Evolutionary conservation across 2,888 invertebrate species (phyloP).

Genomic region (Serripes groenlandicus): DNA sequence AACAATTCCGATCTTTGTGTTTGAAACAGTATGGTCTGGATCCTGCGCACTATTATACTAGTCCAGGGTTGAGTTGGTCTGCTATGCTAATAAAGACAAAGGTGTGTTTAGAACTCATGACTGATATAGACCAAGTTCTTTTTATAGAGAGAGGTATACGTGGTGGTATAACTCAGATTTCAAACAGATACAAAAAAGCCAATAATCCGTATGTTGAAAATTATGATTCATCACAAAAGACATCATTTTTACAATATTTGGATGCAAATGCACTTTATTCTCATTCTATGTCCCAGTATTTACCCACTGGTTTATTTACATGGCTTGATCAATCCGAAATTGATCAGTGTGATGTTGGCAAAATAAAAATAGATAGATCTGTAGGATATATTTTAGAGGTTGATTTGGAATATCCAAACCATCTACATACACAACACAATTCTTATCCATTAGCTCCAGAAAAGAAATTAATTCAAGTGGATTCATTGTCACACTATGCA

Average conservation of each 20-base stretch:
- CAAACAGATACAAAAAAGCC: slow-evolving; percentile 7
- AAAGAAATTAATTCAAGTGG: not conserved
- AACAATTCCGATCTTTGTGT: slow-evolving; percentile 35
- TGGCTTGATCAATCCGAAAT: slow-evolving; percentile 58
- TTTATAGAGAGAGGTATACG: slow-evolving; percentile 22
- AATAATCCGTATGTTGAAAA: slow-evolving; percentile 34
- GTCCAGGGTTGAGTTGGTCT: slow-evolving; percentile 72
- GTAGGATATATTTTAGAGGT: slow-evolving; percentile 38
- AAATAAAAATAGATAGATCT: slow-evolving; percentile 1
- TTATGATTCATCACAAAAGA: slow-evolving; percentile 55
- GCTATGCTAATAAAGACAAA: slow-evolving; percentile 32
- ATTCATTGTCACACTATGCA: slow-evolving; percentile 23
- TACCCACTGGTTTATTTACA: slow-evolving; percentile 58
- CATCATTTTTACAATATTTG: slow-evolving; percentile 47
- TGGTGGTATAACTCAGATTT: slow-evolving; percentile 48
- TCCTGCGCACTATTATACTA: slow-evolving; percentile 77
- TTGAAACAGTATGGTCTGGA: slow-evolving; percentile 68
- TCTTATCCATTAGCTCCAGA: slow-evolving; percentile 30
- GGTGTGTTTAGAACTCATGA: slow-evolving; percentile 42
- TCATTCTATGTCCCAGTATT: slow-evolving; percentile 70
- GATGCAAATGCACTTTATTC: slow-evolving; percentile 44
- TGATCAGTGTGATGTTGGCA: not conserved
- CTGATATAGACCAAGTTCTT: slow-evolving; percentile 33
- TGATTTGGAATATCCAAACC: slow-evolving; percentile 21
- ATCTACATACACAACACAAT: slow-evolving; percentile 30